phyloP scores from a whole-genome alignment of 2,113 vertebrate genomes.

The Ciconia boyciana region DNA sequence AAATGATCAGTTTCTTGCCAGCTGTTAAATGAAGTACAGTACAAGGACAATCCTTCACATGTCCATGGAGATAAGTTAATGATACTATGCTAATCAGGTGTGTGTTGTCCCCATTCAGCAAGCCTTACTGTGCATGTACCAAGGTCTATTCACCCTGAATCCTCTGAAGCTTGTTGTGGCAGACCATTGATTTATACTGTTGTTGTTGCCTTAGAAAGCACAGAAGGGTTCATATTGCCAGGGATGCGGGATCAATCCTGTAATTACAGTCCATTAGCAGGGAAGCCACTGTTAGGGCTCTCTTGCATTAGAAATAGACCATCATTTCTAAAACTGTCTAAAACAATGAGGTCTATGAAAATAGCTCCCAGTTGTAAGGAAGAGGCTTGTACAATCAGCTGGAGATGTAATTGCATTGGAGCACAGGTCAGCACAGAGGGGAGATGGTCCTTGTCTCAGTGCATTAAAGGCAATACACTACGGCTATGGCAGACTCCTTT shows the following conservation, averaged over 20 bases:
- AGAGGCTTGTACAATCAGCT: neutral
- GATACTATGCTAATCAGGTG: conserved; percentile 4
- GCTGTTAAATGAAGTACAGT: conserved; percentile 36
- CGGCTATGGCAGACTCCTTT: neutral
- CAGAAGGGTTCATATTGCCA: conserved; percentile 32
- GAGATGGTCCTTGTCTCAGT: conserved; percentile 20
- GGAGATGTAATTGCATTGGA: conserved; percentile 28
- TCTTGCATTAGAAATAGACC: conserved; percentile 55
- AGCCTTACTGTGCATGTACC: neutral
- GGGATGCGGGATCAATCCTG: conserved; percentile 53
- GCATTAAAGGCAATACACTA: neutral
- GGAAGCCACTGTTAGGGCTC: conserved; percentile 16
- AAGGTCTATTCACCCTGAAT: conserved; percentile 7
- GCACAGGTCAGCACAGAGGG: neutral
- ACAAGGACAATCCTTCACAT: neutral
- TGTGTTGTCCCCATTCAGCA: neutral
- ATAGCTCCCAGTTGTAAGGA: conserved; percentile 37
- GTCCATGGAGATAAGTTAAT: neutral
- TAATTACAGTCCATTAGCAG: conserved; percentile 63
- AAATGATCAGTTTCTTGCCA: conserved; percentile 40
- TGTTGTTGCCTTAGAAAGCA: conserved; percentile 33
- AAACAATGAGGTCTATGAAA: conserved; percentile 48
- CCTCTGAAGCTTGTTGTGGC: neutral
- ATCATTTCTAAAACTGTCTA: conserved; percentile 48
- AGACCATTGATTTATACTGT: conserved; percentile 41